A percentile compares a stretch with the other conserved stretches of the same genome.
phyloP scores from a whole-genome alignment of 2,113 vertebrate genomes.

The Silurus meridionalis region DNA sequence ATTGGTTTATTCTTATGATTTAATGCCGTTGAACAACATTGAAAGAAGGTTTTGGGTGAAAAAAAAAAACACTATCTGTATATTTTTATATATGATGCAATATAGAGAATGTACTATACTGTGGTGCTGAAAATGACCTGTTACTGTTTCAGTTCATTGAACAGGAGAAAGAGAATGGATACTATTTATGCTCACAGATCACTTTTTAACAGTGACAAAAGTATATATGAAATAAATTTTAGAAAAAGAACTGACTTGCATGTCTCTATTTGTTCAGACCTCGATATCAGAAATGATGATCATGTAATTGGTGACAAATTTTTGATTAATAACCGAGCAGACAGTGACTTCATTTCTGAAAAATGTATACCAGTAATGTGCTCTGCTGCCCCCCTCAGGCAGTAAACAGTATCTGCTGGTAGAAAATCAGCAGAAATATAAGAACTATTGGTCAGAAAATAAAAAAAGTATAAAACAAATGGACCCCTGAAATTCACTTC shows the following conservation, averaged over 20 bases:
- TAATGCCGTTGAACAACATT: slow-evolving; percentile 79
- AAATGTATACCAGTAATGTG: not conserved
- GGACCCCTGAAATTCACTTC: too few species aligned
- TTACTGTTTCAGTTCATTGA: slow-evolving; percentile 77
- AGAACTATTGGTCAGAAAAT: too few species aligned
- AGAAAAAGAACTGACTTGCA: slow-evolving; percentile 50
- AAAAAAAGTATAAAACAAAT: too few species aligned
- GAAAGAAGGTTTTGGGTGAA: slow-evolving; percentile 70
- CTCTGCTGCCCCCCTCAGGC: not conserved
- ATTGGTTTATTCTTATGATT: slow-evolving; percentile 66
- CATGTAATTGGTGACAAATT: not conserved
- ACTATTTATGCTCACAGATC: slow-evolving; percentile 75
- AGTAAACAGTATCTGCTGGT: not conserved
- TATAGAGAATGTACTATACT: slow-evolving; percentile 79
- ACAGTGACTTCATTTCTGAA: not conserved
- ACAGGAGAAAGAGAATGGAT: slow-evolving; percentile 67
- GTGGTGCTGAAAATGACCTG: slow-evolving; percentile 78
- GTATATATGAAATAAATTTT: slow-evolving; percentile 61
- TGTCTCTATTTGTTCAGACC: slow-evolving; percentile 19
- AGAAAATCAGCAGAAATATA: not conserved
- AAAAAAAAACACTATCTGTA: slow-evolving; percentile 71
- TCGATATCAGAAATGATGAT: not conserved
- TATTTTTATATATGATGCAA: slow-evolving; percentile 84
- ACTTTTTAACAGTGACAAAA: slow-evolving; percentile 72
- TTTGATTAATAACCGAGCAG: not conserved